phyloP scores from a whole-genome alignment of 1,140 invertebrate species.

The Tetramorium parvispinum region DNA sequence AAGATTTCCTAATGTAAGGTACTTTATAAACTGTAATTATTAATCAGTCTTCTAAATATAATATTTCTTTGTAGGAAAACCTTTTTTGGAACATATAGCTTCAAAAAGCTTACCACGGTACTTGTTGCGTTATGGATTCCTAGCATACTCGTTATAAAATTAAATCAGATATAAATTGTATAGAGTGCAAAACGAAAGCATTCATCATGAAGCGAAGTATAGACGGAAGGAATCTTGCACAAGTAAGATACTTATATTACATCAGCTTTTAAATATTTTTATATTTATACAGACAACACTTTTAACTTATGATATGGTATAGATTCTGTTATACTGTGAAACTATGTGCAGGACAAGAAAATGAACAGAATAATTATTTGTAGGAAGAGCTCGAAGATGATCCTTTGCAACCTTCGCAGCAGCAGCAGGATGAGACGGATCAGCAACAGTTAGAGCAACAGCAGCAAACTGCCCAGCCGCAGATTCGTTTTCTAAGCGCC shows the following conservation, averaged over 20 bases:
- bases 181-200: conserved; percentile 15
- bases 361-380: not conserved
- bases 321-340: not conserved
- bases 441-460: conserved; percentile 85
- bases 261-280: not conserved
- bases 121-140: conserved; percentile 64
- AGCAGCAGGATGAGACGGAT: conserved; percentile 83
- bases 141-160: conserved; percentile 54
- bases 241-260: conserved; percentile 61
- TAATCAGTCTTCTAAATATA: conserved; percentile 10
- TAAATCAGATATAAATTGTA: conserved; percentile 33
- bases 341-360: not conserved
- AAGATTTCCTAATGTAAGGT: not conserved
- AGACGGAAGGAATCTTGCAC: conserved; percentile 69
- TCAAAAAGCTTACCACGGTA: not conserved
- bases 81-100: not conserved
- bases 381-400: conserved; percentile 84
- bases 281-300: not conserved
- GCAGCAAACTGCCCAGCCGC: conserved; percentile 79
- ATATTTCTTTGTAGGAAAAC: conserved; percentile 7
- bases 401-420: conserved; percentile 78
- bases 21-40: not conserved
- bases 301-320: not conserved
- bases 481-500: conserved; percentile 84
- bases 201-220: conserved; percentile 76